Evolutionary conservation across 2,113 vertebrate genomes (phyloP).

Genomic region (Odontesthes bonariensis): DNA sequence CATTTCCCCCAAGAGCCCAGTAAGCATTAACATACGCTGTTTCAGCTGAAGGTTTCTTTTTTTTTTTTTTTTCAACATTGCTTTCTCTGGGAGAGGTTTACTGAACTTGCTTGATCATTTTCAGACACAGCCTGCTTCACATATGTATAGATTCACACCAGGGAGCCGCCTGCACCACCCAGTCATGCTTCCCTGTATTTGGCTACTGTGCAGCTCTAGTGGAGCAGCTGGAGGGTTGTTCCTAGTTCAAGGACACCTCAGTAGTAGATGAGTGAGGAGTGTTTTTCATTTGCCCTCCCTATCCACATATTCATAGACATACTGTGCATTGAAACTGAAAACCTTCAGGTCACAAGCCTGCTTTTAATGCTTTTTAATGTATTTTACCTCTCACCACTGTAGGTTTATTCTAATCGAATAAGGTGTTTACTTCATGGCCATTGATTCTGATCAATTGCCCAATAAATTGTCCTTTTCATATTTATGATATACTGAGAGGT

Average conservation of each 20-base stretch:
- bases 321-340: slow-evolving; percentile 28
- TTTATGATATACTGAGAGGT: not conserved
- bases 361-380: not conserved
- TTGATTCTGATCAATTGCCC: slow-evolving; percentile 13
- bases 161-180: slow-evolving; percentile 42
- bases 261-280: slow-evolving; percentile 36
- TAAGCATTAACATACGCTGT: slow-evolving; percentile 76
- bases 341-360: slow-evolving; percentile 13
- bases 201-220: slow-evolving; percentile 55
- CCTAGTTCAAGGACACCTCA: slow-evolving; percentile 69
- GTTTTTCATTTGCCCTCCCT: slow-evolving; percentile 46
- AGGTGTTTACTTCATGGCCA: not conserved
- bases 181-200: slow-evolving; percentile 46
- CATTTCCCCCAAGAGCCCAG: slow-evolving; percentile 70
- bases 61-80: slow-evolving; percentile 35
- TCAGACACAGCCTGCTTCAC: slow-evolving; percentile 41
- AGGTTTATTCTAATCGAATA: too few species aligned
- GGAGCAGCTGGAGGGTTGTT: slow-evolving; percentile 61
- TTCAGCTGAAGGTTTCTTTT: slow-evolving; percentile 42
- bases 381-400: not conserved
- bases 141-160: slow-evolving; percentile 59
- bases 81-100: slow-evolving; percentile 32
- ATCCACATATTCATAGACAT: slow-evolving; percentile 32
- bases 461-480: slow-evolving; percentile 22
- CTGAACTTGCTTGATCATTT: slow-evolving; percentile 28